Evolutionary conservation across 2,113 vertebrate genomes (phyloP).

Genomic region (Syngnathus scovelli): DNA sequence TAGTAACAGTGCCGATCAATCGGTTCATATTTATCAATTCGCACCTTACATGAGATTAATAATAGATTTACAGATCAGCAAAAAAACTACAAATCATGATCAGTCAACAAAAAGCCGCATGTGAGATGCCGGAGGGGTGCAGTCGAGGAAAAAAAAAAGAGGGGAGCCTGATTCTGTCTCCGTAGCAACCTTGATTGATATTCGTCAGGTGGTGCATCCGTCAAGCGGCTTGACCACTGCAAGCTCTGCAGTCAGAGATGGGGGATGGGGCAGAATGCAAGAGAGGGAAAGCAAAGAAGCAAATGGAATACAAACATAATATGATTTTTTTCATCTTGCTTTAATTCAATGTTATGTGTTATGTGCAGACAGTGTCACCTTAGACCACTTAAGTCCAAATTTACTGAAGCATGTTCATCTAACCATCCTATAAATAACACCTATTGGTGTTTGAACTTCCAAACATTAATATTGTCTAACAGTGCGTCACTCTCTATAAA

Average conservation of each 20-base stretch:
- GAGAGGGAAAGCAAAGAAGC: conserved; percentile 34
- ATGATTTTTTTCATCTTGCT: background rate
- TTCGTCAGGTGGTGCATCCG: conserved; percentile 79
- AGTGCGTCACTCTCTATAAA: background rate
- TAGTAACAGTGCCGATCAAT: conserved; percentile 36
- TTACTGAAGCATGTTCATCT: background rate
- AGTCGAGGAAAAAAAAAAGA: background rate
- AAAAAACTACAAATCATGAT: conserved; percentile 25
- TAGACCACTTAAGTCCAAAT: background rate
- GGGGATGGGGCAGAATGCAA: conserved; percentile 6
- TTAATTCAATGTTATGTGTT: background rate
- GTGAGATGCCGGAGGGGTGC: background rate
- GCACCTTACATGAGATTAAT: conserved; percentile 13
- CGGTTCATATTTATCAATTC: conserved; percentile 16
- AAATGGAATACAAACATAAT: background rate
- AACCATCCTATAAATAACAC: background rate
- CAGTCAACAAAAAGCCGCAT: background rate
- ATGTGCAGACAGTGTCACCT: conserved; percentile 2
- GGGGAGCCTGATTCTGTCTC: conserved; percentile 65
- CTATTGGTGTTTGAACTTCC: background rate
- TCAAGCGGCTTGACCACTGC: conserved; percentile 71
- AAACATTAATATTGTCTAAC: background rate
- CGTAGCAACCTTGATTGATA: conserved; percentile 80
- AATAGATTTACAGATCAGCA: conserved; percentile 21
- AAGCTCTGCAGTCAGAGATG: conserved; percentile 61